Percentiles rank a stretch among this genome's conserved stretches.
Evolutionary conservation across 1,140 invertebrate species (phyloP).

Genomic region (Drosophila seguyi): DNA sequence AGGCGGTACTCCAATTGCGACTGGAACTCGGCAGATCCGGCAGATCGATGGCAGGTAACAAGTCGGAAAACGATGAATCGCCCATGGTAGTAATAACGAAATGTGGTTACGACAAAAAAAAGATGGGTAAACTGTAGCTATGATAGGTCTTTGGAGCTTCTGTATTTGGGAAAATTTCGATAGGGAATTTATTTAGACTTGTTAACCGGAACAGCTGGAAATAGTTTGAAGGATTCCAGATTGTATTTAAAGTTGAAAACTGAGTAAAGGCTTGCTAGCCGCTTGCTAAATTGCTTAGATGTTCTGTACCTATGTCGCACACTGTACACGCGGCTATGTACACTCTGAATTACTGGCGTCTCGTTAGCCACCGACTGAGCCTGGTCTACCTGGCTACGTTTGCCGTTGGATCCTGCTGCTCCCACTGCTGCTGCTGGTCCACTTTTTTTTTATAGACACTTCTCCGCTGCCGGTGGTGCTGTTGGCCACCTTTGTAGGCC

Average conservation of each 20-base stretch:
- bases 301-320: neutral
- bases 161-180: conserved; percentile 25
- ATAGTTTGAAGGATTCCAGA: neutral
- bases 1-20: neutral
- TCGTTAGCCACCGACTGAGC: conserved; percentile 66
- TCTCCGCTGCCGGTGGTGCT: conserved; percentile 4
- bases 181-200: conserved; percentile 17
- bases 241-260: neutral
- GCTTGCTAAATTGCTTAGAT: neutral
- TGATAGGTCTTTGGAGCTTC: neutral
- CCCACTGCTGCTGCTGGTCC: conserved; percentile 15
- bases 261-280: neutral
- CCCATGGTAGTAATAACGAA: conserved; percentile 29
- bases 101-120: neutral
- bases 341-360: conserved; percentile 63
- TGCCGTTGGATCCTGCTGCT: conserved; percentile 3
- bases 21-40: neutral
- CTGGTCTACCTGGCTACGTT: conserved; percentile 32
- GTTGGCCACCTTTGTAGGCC: conserved; percentile 53
- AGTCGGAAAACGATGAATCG: conserved; percentile 38
- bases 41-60: conserved; percentile 27
- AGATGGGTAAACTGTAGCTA: neutral
- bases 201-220: conserved; percentile 12
- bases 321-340: conserved; percentile 25
- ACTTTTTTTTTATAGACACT: conserved; percentile 53